Base-by-base conservation (phyloP, 1,140 invertebrate species). In the Calephelis virginiensis region DNA sequence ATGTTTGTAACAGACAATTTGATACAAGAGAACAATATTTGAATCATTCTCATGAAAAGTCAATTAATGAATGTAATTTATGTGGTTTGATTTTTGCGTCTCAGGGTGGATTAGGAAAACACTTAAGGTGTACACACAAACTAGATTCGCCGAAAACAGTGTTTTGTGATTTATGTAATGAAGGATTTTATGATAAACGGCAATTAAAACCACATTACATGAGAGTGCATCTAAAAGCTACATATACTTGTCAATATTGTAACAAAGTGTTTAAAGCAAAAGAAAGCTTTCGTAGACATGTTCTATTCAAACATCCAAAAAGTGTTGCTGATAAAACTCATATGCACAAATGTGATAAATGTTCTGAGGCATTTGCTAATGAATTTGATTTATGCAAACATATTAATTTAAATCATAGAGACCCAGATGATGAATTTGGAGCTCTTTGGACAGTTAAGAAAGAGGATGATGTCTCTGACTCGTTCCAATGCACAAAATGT, bases 21-120 rank as follows among this genome's bases (percentile, higher is more conserved):
- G 80, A 81, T 66, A 82, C 73, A 2, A 79, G 77, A 66, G 88
- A 90, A 46, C 53, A 66, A 14, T 90, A 85, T 70, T 70, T 86
- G 38, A 84, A 76, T 61, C 88, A 90, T 73, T 78, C 85, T 4
- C 88, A 90, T 56, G 69, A 78, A 37, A 88, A 83, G 72, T 71
- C 69, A 12, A 73, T 87, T 7, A 81, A 78, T 28, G 86, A 90
- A 72, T 89, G 88, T 65, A 64, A 78, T 8, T 63, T 90, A 63
- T 90, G 88, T 50, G 85, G 85, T 5, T 62, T 89, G 17, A 86
- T 90, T n/a, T 90, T 90, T 49, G 83, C 88, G 1, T 83, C 86
- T 0, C 75, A 81, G 66, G 85, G 81, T 13, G 85, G 86, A 45
- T 64, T 89, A 14, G 81, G 79, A 0, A 90, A 90, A 69, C 88